A percentile compares a stretch with the other conserved stretches of the same genome.
Conservation (phyloP, 2,113 vertebrate genomes). For the Muscicapa adusta region DNA sequence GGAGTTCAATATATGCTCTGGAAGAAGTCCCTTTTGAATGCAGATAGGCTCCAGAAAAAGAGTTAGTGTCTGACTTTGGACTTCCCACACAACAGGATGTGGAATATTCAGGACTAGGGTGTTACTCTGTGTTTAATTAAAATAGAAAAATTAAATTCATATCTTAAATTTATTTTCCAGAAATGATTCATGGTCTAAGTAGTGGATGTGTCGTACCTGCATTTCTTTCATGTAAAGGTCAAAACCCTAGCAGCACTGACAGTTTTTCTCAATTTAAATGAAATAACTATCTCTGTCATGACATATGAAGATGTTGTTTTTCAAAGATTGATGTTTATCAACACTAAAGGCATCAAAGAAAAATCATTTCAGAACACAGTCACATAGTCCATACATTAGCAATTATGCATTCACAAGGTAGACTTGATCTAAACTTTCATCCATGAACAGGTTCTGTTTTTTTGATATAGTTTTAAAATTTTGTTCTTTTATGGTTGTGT, state of each 20-base stretch:
- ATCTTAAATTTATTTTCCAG: background rate
- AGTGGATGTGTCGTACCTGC: background rate
- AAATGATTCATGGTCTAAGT: background rate
- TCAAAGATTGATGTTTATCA: background rate
- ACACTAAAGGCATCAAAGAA: background rate
- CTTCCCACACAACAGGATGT: background rate
- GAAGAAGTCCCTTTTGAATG: background rate
- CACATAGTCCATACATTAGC: background rate
- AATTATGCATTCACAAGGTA: background rate
- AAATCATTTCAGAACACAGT: background rate
- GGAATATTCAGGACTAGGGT: background rate
- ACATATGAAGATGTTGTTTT: background rate
- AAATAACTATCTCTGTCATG: background rate
- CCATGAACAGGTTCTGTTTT: background rate
- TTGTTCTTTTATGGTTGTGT: background rate
- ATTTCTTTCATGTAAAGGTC: background rate
- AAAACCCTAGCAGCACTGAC: background rate
- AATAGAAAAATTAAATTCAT: background rate
- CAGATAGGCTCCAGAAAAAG: background rate
- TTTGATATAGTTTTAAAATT: background rate
- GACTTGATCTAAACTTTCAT: background rate
- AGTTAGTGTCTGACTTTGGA: background rate
- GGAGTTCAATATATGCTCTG: background rate
- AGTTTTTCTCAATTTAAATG: background rate
- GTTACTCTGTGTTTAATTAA: background rate